phyloP scores from a whole-genome alignment of 2,888 invertebrate species.

The Oxytorus armatus region DNA sequence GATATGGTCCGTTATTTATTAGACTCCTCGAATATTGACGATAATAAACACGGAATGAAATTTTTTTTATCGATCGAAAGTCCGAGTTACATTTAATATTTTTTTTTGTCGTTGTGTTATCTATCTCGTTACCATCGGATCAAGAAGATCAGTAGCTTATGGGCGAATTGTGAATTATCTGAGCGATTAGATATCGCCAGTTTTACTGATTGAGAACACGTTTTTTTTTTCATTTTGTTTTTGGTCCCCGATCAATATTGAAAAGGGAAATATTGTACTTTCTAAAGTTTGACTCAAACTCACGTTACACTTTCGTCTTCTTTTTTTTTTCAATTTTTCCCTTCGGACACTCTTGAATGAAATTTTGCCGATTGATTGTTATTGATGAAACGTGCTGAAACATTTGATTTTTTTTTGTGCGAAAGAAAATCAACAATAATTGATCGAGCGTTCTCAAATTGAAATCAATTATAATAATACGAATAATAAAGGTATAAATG shows the following conservation, averaged over 20 bases:
- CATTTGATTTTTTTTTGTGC: conserved; percentile 1
- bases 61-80: conserved; percentile 38
- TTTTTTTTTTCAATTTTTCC: conserved; percentile 32
- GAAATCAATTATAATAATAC: conserved; percentile 3
- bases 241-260: conserved; percentile 16
- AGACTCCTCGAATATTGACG: conserved; percentile 39
- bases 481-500: conserved; percentile 39
- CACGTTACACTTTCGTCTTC: conserved; percentile 19
- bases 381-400: not conserved
- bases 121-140: conserved; percentile 10
- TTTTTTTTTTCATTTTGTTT: conserved; percentile 16
- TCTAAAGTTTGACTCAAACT: conserved; percentile 48
- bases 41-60: conserved; percentile 30
- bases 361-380: conserved; percentile 6
- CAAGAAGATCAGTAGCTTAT: conserved; percentile 14
- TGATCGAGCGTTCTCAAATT: conserved; percentile 22
- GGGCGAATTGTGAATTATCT: conserved; percentile 46
- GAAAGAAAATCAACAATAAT: conserved; percentile 25
- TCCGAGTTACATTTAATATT: conserved; percentile 14
- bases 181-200: conserved; percentile 38
- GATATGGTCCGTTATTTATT: conserved; percentile 55
- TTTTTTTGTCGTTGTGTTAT: conserved; percentile 1
- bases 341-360: not conserved
- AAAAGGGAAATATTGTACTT: conserved; percentile 36
- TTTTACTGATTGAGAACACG: conserved; percentile 29